Evolutionary conservation across 2,888 invertebrate genomes (phyloP).

Genomic region (Andrena praecox): DNA sequence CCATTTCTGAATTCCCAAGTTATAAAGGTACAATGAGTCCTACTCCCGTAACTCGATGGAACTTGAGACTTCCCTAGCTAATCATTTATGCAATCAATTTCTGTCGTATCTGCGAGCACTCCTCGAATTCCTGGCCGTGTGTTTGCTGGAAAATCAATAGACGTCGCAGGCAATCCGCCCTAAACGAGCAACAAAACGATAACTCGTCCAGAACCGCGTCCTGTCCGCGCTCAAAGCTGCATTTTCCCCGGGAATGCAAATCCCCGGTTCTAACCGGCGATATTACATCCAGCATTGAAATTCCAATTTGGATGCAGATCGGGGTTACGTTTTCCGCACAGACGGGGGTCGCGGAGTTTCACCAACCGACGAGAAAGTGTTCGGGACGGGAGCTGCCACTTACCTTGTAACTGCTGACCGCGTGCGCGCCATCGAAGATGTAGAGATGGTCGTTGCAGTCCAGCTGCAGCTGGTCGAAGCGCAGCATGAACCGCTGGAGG

Average conservation of each 20-base stretch:
- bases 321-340: conserved; percentile 7
- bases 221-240: conserved; percentile 9
- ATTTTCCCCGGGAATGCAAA: conserved; percentile 35
- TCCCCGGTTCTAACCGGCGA: conserved; percentile 16
- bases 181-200: conserved; percentile 18
- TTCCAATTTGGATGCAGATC: conserved; percentile 53
- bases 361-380: background rate
- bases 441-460: conserved; percentile 98
- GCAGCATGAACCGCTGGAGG: conserved; percentile 96
- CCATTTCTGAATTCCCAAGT: too few relatives aligned
- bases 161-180: background rate
- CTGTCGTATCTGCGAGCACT: background rate
- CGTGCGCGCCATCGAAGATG: conserved; percentile 97
- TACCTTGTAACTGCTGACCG: conserved; percentile 95
- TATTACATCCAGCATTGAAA: conserved; percentile 44
- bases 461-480: conserved; percentile 95
- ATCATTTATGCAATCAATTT: background rate
- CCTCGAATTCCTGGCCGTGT: background rate
- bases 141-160: background rate
- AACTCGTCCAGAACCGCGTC: conserved; percentile 1
- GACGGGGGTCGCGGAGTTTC: background rate
- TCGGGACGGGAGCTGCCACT: conserved; percentile 57
- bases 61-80: too few relatives aligned
- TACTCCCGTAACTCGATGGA: too few relatives aligned
- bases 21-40: too few relatives aligned